These are phyloP conservation scores for Cancer borealis DNA, from an alignment of 2,888 invertebrate species.

Conservation along the genomic window DNA sequence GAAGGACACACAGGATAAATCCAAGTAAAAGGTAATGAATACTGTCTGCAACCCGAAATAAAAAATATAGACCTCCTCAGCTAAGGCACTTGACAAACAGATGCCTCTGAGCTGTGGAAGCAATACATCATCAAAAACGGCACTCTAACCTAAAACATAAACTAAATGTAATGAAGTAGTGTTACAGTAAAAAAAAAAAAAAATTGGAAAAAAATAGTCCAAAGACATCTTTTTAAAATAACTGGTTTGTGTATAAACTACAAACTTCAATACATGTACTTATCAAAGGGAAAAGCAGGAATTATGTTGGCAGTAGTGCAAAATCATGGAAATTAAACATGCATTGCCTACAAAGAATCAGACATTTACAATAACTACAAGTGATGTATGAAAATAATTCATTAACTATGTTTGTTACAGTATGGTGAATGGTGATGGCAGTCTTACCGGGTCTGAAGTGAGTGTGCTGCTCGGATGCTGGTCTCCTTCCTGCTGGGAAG, in stretches of 20 bases:
- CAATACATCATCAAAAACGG: too few species aligned
- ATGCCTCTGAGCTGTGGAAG: too few species aligned
- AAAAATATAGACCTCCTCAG: not conserved
- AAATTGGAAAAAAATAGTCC: too few species aligned
- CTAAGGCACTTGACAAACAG: too few species aligned
- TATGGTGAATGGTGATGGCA: not conserved
- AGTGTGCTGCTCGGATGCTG: slow-evolving; percentile 39
- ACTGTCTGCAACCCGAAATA: not conserved
- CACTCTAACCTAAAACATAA: too few species aligned
- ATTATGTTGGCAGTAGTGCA: not conserved
- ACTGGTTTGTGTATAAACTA: not conserved
- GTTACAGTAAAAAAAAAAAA: too few species aligned
- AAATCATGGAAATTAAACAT: not conserved
- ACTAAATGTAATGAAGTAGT: too few species aligned
- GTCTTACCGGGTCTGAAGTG: slow-evolving; percentile 53
- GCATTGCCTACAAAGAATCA: not conserved
- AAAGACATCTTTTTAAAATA: not conserved
- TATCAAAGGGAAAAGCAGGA: not conserved
- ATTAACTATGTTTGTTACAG: not conserved
- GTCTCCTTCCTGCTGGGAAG: slow-evolving; percentile 59
- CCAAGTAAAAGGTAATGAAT: not conserved
- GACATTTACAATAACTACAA: not conserved
- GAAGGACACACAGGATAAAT: not conserved
- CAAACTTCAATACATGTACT: not conserved
- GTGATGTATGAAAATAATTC: not conserved